Base-by-base conservation (phyloP, 2,888 invertebrate species). In the Peribatodes rhomboidaria region DNA sequence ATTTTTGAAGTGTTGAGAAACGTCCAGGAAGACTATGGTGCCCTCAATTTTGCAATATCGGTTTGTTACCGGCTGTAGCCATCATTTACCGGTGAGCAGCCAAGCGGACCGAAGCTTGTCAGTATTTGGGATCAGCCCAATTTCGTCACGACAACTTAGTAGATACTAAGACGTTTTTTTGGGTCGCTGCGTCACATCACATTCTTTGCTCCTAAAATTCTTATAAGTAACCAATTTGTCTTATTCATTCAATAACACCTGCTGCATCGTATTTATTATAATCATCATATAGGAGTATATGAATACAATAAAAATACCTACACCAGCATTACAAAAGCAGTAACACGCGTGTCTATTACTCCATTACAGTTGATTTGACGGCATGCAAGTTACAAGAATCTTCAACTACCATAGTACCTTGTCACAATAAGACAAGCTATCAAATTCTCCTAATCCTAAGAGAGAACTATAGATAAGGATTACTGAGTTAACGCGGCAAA, bases 261-360 rank as follows among this genome's bases (percentile, higher is more conserved):
- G 47, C 9, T 14, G 31, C 31, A 18, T 42, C 13, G 52, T 56
- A 61, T 52, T 61, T 67, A 57, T 67, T 50, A 69, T 55, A 64
- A 66, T 63, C 54, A 69, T 33, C 59, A 44, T 50, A 50, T 33
- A 16, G 20, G 9, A 44, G 27, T 37, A 31, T 47, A 33, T 44
- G 35, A 13, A 27, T 49, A 54, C 31, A 33, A 54, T 54, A 42
- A 44, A 54, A 55, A 31, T 42, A 54, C 22, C 18, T 35, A n/a
- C 16, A 53, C 53, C 18, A 47, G 27, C 44, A 53, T 70, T 72
- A 72, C 69, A 69, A 69, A 68, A 61, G 67, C 54, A 50, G 69
- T 66, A 70, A 72, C 70, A 69, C 68, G 70, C 69, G 70, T 72
- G 65, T 70, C 66, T 72, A 69, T 70, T 69, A 67, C 65, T 61